Base-by-base conservation (phyloP, 2,113 vertebrate genomes). In the Dolichotis patagonum region DNA sequence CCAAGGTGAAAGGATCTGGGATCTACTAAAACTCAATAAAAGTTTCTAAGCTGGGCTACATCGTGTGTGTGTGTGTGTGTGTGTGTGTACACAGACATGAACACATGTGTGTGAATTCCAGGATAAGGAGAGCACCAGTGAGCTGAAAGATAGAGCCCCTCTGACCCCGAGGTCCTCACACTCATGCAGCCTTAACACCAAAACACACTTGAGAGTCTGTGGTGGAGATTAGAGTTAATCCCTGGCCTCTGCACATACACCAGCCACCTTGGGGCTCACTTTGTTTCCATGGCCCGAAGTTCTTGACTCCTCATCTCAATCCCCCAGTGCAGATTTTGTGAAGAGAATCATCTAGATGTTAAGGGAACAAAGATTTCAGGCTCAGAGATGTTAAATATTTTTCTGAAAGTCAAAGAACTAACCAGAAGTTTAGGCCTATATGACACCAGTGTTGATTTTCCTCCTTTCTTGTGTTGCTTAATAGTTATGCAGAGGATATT, bases 281-380 rank as follows among this genome's bases (percentile, higher is more conserved):
- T 52, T 65, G 0, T 49, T 20, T 60, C 3, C n/a, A n/a, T n/a
- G n/a, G n/a, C n/a, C n/a, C n/a, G n/a, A n/a, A n/a, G n/a, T n/a
- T n/a, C n/a, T n/a, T 43, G 1, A 49, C 52, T 5, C 54, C 26
- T 71, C 69, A 58, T 46, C 56, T 87, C 62, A 9, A 11, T 11
- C 62, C 22, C 56, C 77, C 28, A 58, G 30, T 2, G 52, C 26
- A 73, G 38, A 0, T 1, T 0, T 32, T 43, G 8, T 0, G 1
- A 43, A 19, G 12, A 71, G 35, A 93, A 54, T 0, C 3, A 46
- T 38, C n/a, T 54, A 1, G 32, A 14, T 14, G 13, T 24, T 12
- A 30, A 11, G 30, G 49, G 9, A 17, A 58, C 20, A n/a, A 46
- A 77, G 58, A 35, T 62, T 88, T 2, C 52, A 89, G 54, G n/a